Conservation (phyloP, 1,140 invertebrate genomes). For the Amphibalanus amphitrite region DNA sequence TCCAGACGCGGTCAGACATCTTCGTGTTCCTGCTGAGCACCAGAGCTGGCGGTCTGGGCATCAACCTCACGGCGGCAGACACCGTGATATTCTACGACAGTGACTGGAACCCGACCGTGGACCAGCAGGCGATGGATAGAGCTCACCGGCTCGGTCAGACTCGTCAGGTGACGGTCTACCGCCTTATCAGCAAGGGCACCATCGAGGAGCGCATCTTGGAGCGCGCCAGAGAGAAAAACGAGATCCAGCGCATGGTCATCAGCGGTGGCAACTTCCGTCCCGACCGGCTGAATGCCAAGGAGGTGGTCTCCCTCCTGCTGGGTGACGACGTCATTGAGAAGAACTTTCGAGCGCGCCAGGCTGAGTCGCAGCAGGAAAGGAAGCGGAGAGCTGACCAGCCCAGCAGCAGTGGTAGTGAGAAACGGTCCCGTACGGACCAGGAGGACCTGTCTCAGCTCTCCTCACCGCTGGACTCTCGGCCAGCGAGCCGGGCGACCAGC, state of each 20-base stretch:
- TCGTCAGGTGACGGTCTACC: slow-evolving; percentile 62
- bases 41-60: slow-evolving; percentile 88
- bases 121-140: slow-evolving; percentile 86
- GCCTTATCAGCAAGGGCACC: slow-evolving; percentile 76
- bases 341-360: slow-evolving; percentile 38
- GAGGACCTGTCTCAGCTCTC: too few relatives aligned
- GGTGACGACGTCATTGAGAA: slow-evolving; percentile 90
- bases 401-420: too few relatives aligned
- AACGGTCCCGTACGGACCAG: too few relatives aligned
- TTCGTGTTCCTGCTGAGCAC: slow-evolving; percentile 95
- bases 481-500: too few relatives aligned
- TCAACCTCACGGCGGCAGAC: slow-evolving; percentile 95
- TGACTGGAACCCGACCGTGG: slow-evolving; percentile 96
- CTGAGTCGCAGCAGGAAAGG: too few relatives aligned
- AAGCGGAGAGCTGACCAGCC: too few relatives aligned
- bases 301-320: slow-evolving; percentile 81
- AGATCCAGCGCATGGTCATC: slow-evolving; percentile 97
- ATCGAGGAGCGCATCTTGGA: slow-evolving; percentile 82
- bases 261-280: slow-evolving; percentile 91
- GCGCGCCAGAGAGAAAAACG: slow-evolving; percentile 72
- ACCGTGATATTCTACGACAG: slow-evolving; percentile 99
- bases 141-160: slow-evolving; percentile 59
- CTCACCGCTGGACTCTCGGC: too few relatives aligned
- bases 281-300: slow-evolving; percentile 85
- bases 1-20: slow-evolving; percentile 71